A percentile compares a stretch with the other conserved stretches of the same genome.
Conservation (phyloP, 2,888 invertebrate genomes). For the Alentia gelatinosa region DNA sequence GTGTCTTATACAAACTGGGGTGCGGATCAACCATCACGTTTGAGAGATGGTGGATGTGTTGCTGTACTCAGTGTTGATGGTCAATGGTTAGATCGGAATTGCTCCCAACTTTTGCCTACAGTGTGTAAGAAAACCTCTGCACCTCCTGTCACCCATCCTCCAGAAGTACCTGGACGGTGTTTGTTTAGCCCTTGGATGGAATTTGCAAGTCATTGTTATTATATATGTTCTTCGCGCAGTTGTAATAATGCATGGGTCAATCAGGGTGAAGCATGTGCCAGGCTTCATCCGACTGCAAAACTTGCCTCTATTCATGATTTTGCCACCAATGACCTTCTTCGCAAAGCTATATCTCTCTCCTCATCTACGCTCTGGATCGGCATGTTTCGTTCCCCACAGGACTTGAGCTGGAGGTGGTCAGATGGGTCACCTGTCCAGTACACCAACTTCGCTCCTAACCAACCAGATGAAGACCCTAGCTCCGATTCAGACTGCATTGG, state of each 20-base stretch:
- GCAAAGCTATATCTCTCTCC: not conserved
- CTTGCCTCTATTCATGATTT: conserved; percentile 5
- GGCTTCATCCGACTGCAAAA: not conserved
- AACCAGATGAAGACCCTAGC: conserved; percentile 53
- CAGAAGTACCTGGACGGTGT: not conserved
- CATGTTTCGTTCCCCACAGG: not conserved
- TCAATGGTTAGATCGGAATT: not conserved
- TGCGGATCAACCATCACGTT: conserved; percentile 29
- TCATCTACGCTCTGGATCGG: conserved; percentile 46
- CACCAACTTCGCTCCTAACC: conserved; percentile 56
- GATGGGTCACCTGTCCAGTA: conserved; percentile 55
- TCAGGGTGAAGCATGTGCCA: not conserved
- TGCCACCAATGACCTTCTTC: not conserved
- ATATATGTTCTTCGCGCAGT: not conserved
- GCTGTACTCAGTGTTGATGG: not conserved
- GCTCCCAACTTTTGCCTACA: not conserved
- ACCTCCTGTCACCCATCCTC: not conserved
- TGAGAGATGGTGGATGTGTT: conserved; percentile 51
- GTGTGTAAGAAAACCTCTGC: not conserved
- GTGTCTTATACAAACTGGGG: conserved; percentile 54
- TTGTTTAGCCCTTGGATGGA: not conserved
- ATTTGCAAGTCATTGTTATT: not conserved
- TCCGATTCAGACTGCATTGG: not conserved
- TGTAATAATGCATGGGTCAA: not conserved
- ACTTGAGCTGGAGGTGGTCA: conserved; percentile 47